A percentile compares a stretch with the other conserved stretches of the same genome.
These are phyloP conservation scores for Athene noctua DNA, from an alignment of 2,113 vertebrate genomes.

Conservation along the genomic window DNA sequence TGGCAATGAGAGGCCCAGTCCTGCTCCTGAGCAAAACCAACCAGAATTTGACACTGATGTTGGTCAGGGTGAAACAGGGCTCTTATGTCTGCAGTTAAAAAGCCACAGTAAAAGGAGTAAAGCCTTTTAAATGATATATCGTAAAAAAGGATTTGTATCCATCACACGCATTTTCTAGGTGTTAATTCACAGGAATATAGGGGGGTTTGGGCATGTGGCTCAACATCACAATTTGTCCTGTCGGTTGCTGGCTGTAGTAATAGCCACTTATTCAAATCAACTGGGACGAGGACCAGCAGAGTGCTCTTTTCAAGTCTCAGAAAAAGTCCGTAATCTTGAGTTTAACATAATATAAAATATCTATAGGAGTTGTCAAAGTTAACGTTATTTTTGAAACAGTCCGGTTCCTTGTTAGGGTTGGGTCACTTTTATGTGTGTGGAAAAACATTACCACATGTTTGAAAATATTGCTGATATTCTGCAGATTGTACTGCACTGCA, in stretches of 20 bases:
- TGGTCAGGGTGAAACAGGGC: neutral
- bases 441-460: conserved; percentile 91
- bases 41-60: conserved; percentile 1
- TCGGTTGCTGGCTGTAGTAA: neutral
- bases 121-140: neutral
- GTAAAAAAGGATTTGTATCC: conserved; percentile 28
- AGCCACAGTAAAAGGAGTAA: neutral
- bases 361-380: conserved; percentile 78
- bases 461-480: conserved; percentile 83
- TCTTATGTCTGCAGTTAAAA: conserved; percentile 24
- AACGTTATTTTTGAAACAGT: conserved; percentile 74
- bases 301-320: conserved; percentile 52
- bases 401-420: conserved; percentile 73
- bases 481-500: conserved; percentile 75
- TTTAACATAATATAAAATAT: conserved; percentile 74
- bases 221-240: neutral
- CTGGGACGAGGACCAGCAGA: neutral
- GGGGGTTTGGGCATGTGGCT: neutral
- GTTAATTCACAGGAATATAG: conserved; percentile 17
- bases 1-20: neutral
- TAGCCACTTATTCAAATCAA: neutral
- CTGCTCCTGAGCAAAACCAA: neutral
- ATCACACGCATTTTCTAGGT: conserved; percentile 3
- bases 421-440: conserved; percentile 81
- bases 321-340: conserved; percentile 66